Evolutionary conservation across 1,140 invertebrate species (phyloP).

Genomic region (Drosophila lacteicornis): DNA sequence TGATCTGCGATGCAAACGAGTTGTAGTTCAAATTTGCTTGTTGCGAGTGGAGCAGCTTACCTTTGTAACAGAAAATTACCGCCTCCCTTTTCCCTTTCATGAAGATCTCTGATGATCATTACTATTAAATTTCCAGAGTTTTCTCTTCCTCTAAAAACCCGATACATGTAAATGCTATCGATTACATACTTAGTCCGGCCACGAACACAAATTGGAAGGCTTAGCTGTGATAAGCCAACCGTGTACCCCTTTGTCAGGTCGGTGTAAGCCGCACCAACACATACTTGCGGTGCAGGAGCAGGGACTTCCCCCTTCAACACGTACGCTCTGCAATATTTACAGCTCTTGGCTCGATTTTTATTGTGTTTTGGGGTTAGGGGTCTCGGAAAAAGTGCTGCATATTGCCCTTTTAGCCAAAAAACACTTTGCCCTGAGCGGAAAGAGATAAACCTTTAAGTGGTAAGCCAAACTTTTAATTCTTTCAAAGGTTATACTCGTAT

Average conservation of each 20-base stretch:
- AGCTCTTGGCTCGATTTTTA: conserved; percentile 38
- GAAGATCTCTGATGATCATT: neutral
- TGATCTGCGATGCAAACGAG: conserved; percentile 44
- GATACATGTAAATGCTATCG: neutral
- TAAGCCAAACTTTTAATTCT: too few relatives aligned
- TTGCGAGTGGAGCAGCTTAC: neutral
- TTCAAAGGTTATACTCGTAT: too few relatives aligned
- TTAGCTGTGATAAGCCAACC: conserved; percentile 25
- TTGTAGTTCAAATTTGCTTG: conserved; percentile 27
- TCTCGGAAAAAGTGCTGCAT: neutral
- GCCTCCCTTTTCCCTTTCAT: too few relatives aligned
- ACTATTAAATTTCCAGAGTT: neutral
- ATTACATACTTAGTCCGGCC: neutral
- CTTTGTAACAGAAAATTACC: neutral
- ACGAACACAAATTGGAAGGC: conserved; percentile 33
- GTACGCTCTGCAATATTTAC: conserved; percentile 36
- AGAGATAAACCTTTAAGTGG: too few relatives aligned
- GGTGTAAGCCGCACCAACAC: conserved; percentile 4
- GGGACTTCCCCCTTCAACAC: conserved; percentile 2
- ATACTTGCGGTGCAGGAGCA: conserved; percentile 16
- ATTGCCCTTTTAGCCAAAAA: conserved; percentile 2
- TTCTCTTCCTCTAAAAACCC: neutral
- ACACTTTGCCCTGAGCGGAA: neutral
- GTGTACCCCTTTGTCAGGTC: too few relatives aligned
- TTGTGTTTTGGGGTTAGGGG: conserved; percentile 23